These are phyloP conservation scores for Anas platyrhynchos DNA, from an alignment of 2,113 vertebrate species.

Conservation along the genomic window DNA sequence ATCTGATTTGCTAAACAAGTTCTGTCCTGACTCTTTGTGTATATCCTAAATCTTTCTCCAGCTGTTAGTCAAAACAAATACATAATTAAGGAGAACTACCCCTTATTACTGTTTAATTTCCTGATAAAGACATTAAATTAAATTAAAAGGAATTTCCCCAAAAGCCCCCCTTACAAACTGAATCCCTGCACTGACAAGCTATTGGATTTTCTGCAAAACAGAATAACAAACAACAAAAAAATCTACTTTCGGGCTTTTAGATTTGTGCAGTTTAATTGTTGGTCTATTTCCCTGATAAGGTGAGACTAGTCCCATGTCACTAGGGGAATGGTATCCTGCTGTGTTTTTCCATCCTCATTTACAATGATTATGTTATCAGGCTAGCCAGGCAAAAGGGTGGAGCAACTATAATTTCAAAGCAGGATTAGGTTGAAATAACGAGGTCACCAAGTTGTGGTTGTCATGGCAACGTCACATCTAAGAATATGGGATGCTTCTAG, in stretches of 20 bases:
- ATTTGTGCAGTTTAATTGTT: slow-evolving; percentile 80
- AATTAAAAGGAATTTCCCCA: slow-evolving; percentile 61
- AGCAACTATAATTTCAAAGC: slow-evolving; percentile 99
- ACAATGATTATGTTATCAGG: slow-evolving; percentile 99
- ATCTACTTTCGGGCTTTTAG: slow-evolving; percentile 70
- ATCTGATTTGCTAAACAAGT: slow-evolving; percentile 54
- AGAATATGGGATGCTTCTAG: slow-evolving; percentile 97
- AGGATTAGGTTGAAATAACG: slow-evolving; percentile 99
- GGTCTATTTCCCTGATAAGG: slow-evolving; percentile 77
- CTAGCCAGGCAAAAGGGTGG: slow-evolving; percentile 99
- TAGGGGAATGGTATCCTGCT: slow-evolving; percentile 78
- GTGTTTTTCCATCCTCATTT: slow-evolving; percentile 91
- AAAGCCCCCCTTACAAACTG: neutral
- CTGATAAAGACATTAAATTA: slow-evolving; percentile 55
- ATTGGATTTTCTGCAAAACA: slow-evolving; percentile 56
- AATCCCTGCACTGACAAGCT: slow-evolving; percentile 29
- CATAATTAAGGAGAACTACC: slow-evolving; percentile 64
- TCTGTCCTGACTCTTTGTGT: slow-evolving; percentile 31
- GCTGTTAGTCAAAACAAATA: slow-evolving; percentile 68
- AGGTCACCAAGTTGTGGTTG: slow-evolving; percentile 99
- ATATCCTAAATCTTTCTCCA: slow-evolving; percentile 42
- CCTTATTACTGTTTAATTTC: slow-evolving; percentile 51
- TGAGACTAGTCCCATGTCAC: slow-evolving; percentile 76
- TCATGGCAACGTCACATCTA: slow-evolving; percentile 98
- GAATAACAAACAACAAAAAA: slow-evolving; percentile 56